A percentile compares a stretch with the other conserved stretches of the same genome.
phyloP scores from a whole-genome alignment of 2,113 vertebrate species.

The Rhabdomys dilectus region DNA sequence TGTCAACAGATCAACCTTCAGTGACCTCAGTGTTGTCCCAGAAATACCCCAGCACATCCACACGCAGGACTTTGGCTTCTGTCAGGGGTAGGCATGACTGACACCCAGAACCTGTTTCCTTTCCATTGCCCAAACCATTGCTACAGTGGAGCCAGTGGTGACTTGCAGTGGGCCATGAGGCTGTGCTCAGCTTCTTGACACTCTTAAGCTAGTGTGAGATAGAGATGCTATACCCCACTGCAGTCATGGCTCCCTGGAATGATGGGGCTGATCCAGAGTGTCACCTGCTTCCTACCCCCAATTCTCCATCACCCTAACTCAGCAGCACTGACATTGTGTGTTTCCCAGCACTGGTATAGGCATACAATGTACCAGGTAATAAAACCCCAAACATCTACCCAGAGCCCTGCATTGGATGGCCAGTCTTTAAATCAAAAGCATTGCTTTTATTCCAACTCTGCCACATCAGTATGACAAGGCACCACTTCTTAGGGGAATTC shows the following conservation, averaged over 20 bases:
- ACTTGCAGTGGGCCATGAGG: accelerated
- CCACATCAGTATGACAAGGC: neutral
- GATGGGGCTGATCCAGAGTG: neutral
- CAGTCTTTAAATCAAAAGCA: neutral
- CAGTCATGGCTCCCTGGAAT: accelerated
- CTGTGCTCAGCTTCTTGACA: neutral
- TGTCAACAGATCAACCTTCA: neutral
- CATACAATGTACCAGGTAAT: accelerated
- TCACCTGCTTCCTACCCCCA: accelerated
- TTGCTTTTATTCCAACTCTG: neutral
- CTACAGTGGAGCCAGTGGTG: neutral
- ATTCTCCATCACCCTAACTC: accelerated
- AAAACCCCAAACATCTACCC: neutral
- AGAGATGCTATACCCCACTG: neutral
- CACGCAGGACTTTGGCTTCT: accelerated
- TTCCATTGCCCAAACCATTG: neutral
- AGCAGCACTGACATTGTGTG: neutral
- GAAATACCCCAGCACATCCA: neutral
- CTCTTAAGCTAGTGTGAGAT: neutral
- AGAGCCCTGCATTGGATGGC: neutral
- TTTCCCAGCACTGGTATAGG: neutral
- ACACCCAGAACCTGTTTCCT: neutral
- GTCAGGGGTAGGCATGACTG: neutral
- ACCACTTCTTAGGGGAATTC: neutral
- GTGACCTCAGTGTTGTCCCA: accelerated